phyloP scores from a whole-genome alignment of 2,888 invertebrate species.

The Zonitis immaculata region DNA sequence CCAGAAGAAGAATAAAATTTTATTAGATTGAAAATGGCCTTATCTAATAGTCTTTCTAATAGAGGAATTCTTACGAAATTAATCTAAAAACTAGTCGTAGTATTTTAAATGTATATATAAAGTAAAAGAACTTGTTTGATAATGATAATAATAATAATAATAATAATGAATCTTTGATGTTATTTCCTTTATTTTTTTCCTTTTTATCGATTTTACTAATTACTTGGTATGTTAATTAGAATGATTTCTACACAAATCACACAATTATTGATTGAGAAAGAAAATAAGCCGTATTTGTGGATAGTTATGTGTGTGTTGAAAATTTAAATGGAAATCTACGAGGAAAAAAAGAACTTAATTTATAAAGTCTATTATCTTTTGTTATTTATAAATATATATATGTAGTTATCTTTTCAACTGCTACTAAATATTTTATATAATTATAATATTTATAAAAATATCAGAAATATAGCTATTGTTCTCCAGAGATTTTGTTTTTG shows the following conservation, averaged over 20 bases:
- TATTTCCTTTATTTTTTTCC: not conserved
- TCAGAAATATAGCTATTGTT: not conserved
- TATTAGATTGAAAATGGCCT: not conserved
- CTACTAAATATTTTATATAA: too few species aligned
- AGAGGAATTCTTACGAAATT: slow-evolving; percentile 1
- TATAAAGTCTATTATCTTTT: not conserved
- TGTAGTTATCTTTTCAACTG: too few species aligned
- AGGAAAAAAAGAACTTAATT: not conserved
- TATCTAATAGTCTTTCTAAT: not conserved
- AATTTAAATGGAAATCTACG: not conserved
- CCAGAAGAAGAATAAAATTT: slow-evolving; percentile 1
- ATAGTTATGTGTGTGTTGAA: too few species aligned
- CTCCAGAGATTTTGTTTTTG: too few species aligned
- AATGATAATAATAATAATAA: too few species aligned
- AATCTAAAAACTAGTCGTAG: not conserved
- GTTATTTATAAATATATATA: too few species aligned
- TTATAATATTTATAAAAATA: not conserved
- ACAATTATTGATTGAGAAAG: not conserved
- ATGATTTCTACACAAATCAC: not conserved
- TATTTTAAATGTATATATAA: not conserved
- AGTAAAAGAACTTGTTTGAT: not conserved
- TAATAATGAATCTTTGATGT: not conserved
- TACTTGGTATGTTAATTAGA: not conserved
- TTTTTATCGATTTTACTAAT: not conserved
- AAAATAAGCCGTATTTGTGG: too few species aligned